Percentiles rank a stretch among this genome's conserved stretches.
Conservation (phyloP, 2,888 invertebrate species). For the Drosophila ezoana region DNA sequence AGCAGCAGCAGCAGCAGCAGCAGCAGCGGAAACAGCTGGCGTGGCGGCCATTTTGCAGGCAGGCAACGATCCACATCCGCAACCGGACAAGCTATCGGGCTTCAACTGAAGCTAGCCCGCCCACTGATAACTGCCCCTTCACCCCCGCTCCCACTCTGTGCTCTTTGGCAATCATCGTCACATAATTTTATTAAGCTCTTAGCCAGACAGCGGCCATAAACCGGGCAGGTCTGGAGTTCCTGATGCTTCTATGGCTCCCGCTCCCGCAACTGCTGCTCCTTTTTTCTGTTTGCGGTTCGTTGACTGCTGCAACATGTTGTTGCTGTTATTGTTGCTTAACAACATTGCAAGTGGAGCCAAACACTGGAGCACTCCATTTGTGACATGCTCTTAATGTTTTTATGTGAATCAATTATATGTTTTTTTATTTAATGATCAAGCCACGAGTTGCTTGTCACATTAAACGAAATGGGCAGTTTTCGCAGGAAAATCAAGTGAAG, state of each 20-base stretch:
- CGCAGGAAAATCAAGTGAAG: too few species aligned
- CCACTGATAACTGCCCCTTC: neutral
- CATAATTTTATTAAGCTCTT: constrained; percentile 78
- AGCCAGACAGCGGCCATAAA: constrained; percentile 56
- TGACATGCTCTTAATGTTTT: constrained; percentile 7
- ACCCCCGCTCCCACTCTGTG: neutral
- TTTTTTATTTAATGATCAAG: constrained; percentile 11
- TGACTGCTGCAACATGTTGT: constrained; percentile 42
- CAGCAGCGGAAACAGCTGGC: constrained; percentile 46
- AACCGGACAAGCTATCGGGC: constrained; percentile 42
- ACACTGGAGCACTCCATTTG: constrained; percentile 28
- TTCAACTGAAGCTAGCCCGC: constrained; percentile 17
- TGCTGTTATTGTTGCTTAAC: constrained; percentile 31
- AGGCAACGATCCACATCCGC: constrained; percentile 59
- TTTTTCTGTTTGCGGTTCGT: constrained; percentile 42
- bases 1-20: constrained; percentile 44
- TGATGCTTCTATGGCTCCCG: neutral
- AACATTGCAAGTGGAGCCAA: constrained; percentile 20
- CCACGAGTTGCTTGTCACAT: too few species aligned
- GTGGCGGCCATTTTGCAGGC: constrained; percentile 57
- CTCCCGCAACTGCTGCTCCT: neutral
- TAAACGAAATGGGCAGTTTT: too few species aligned
- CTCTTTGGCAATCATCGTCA: constrained; percentile 69
- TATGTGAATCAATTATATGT: neutral
- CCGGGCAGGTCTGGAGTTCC: constrained; percentile 22